Evolutionary conservation across 1,140 invertebrate genomes (phyloP).

Genomic region (Coelopa frigida): DNA sequence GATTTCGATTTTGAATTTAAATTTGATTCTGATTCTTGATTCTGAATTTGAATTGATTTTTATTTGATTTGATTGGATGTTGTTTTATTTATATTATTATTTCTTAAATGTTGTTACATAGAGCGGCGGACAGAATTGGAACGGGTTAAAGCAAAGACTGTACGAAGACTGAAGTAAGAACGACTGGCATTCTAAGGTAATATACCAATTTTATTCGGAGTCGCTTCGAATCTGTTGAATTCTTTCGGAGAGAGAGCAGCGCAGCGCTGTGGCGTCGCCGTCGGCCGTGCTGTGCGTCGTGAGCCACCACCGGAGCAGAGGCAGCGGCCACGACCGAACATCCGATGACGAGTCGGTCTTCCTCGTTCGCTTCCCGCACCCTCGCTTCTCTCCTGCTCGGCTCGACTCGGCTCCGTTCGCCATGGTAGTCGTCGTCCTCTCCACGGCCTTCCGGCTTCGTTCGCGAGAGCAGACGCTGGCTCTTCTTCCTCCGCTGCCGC

Average conservation of each 20-base stretch:
- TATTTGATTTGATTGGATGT: conserved; percentile 4
- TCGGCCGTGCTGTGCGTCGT: conserved; percentile 3
- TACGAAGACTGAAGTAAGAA: conserved; percentile 47
- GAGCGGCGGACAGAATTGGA: conserved; percentile 44
- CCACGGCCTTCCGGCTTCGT: no score
- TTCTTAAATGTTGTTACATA: conserved; percentile 16
- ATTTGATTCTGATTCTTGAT: conserved; percentile 1
- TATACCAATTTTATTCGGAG: conserved; percentile 45
- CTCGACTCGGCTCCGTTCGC: neutral
- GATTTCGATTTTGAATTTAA: conserved; percentile 1
- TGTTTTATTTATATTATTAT: conserved; percentile 6
- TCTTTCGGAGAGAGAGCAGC: conserved; percentile 8
- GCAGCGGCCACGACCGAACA: neutral
- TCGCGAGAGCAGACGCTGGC: no score
- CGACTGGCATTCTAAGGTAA: conserved; percentile 45
- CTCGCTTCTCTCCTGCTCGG: neutral
- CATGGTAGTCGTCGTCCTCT: no score
- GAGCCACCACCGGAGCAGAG: neutral
- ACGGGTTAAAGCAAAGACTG: conserved; percentile 47
- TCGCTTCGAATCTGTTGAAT: conserved; percentile 36
- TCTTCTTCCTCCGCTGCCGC: no score
- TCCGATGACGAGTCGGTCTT: neutral
- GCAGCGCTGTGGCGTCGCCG: conserved; percentile 13
- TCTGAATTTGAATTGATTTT: neutral
- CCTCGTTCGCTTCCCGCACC: neutral